A percentile compares a stretch with the other conserved stretches of the same genome.
Evolutionary conservation across 2,888 invertebrate genomes (phyloP).

Genomic region (Epistrophe grossulariae): DNA sequence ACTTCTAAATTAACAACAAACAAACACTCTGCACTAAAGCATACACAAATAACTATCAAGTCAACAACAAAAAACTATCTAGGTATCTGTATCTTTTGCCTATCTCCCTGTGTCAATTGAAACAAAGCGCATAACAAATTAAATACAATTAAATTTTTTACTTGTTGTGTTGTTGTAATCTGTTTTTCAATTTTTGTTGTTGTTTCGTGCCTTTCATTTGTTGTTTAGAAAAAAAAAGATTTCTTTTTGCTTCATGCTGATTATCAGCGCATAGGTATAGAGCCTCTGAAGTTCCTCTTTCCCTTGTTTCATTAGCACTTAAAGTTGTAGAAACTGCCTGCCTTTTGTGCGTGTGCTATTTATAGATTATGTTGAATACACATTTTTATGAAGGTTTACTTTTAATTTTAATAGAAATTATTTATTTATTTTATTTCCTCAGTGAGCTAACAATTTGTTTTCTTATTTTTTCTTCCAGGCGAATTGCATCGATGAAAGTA

Average conservation of each 20-base stretch:
- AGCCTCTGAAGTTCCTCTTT: conserved; percentile 44
- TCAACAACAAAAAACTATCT: conserved; percentile 18
- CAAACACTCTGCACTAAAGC: conserved; percentile 20
- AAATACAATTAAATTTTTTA: conserved; percentile 67
- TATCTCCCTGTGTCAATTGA: conserved; percentile 73
- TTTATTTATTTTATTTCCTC: conserved; percentile 10
- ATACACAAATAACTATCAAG: conserved; percentile 4
- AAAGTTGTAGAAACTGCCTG: conserved; percentile 32
- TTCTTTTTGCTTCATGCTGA: conserved; percentile 48
- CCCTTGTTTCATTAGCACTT: conserved; percentile 61
- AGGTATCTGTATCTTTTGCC: conserved; percentile 43
- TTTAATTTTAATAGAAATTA: conserved; percentile 21
- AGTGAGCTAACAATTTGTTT: conserved; percentile 42
- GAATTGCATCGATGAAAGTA: conserved; percentile 92
- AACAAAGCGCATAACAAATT: conserved; percentile 75
- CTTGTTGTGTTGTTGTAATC: conserved; percentile 35
- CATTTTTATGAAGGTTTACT: conserved; percentile 36
- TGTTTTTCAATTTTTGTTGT: neutral
- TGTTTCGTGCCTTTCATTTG: conserved; percentile 27
- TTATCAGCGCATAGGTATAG: conserved; percentile 58
- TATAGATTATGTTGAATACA: conserved; percentile 49
- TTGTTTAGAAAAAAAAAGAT: conserved; percentile 20
- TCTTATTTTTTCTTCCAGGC: conserved; percentile 82
- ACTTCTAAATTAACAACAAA: conserved; percentile 63
- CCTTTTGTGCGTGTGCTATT: conserved; percentile 64